phyloP scores from a whole-genome alignment of 2,888 invertebrate genomes.

The Stramonita haemastoma region DNA sequence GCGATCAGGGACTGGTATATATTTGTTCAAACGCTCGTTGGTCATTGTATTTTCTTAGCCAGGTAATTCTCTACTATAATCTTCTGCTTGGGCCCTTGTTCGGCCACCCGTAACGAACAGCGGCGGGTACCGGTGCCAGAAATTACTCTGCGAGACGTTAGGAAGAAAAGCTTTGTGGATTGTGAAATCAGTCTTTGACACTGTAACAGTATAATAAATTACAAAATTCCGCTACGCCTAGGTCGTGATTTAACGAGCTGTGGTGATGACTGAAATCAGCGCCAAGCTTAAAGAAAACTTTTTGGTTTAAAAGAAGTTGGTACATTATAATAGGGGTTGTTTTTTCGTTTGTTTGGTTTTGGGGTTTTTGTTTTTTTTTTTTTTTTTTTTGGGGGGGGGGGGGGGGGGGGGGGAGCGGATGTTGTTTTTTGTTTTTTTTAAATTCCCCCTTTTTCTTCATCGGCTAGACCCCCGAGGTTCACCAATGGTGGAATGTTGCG shows the following conservation, averaged over 20 bases:
- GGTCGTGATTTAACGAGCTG: background rate
- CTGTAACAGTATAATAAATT: background rate
- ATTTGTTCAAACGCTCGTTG: conserved; percentile 8
- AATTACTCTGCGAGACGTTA: background rate
- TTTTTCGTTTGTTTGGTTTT: too few species aligned
- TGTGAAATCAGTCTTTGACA: background rate
- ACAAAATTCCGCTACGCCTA: background rate
- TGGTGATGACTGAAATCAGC: background rate
- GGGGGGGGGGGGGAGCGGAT: too few species aligned
- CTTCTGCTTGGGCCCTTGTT: background rate
- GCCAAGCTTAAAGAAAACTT: background rate
- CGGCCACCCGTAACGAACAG: background rate
- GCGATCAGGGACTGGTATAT: background rate
- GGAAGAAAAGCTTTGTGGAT: background rate
- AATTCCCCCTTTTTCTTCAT: too few species aligned
- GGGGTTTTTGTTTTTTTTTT: too few species aligned
- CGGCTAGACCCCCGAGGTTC: too few species aligned
- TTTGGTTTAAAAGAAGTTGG: background rate
- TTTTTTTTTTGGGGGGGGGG: too few species aligned
- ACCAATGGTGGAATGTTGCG: too few species aligned
- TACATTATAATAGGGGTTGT: too few species aligned
- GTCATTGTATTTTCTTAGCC: background rate
- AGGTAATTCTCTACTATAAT: background rate
- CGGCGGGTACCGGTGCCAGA: background rate
- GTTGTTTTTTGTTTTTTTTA: too few species aligned